Conservation (phyloP, 2,797 vertebrate genomes). For the Chelon auratus region DNA sequence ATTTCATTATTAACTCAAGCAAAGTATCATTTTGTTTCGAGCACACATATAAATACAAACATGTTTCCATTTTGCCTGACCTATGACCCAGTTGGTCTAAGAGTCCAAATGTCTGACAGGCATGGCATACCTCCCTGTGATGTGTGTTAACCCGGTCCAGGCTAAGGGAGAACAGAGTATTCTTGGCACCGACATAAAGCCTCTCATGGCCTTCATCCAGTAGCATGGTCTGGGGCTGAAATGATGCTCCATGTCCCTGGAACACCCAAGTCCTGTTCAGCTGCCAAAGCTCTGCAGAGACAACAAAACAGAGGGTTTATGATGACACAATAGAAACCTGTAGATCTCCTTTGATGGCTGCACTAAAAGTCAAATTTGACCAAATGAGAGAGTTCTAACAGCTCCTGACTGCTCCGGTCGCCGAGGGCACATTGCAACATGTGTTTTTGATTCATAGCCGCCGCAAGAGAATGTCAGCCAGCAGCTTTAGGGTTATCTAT, state of each 20-base stretch:
- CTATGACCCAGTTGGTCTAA: background rate
- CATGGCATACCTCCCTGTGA: slow-evolving; percentile 88
- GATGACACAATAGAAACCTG: background rate
- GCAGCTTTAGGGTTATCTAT: slow-evolving; percentile 54
- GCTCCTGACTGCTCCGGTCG: slow-evolving; percentile 30
- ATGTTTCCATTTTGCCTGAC: slow-evolving; percentile 26
- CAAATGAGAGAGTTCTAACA: slow-evolving; percentile 28
- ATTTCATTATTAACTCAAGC: background rate
- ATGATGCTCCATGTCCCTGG: slow-evolving; percentile 86
- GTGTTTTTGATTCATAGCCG: slow-evolving; percentile 63
- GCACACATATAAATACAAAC: background rate
- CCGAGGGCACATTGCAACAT: slow-evolving; percentile 54
- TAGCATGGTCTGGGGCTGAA: slow-evolving; percentile 91
- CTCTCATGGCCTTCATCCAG: slow-evolving; percentile 95
- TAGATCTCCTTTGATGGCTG: background rate
- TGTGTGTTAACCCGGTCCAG: slow-evolving; percentile 91
- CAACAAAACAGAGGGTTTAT: slow-evolving; percentile 14
- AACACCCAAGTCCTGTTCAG: slow-evolving; percentile 95
- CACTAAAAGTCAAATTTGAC: slow-evolving; percentile 30
- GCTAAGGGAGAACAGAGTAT: slow-evolving; percentile 93
- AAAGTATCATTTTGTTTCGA: background rate
- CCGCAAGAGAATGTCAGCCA: slow-evolving; percentile 41
- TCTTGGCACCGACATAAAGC: slow-evolving; percentile 94
- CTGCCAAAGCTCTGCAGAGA: slow-evolving; percentile 91
- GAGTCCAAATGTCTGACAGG: slow-evolving; percentile 28